Conservation (phyloP, 2,797 vertebrate species). For the Oceanodroma leucorhoa region DNA sequence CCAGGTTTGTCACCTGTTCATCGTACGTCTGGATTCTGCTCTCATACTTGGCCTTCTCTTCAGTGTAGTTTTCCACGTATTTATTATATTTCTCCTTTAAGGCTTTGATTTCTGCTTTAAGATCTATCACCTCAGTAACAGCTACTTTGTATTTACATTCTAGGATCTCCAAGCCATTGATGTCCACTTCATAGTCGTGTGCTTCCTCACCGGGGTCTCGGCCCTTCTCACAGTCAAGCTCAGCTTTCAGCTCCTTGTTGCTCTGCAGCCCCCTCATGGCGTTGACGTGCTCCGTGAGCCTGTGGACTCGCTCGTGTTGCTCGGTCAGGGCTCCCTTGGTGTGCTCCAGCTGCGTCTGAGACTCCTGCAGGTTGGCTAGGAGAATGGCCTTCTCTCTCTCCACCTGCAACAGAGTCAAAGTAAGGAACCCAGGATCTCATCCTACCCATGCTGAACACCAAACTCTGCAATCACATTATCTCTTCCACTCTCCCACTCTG, state of each 20-base stretch:
- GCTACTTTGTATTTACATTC: conserved; percentile 98
- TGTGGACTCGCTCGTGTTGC: conserved; percentile 89
- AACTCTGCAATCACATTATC: background rate
- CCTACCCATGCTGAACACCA: background rate
- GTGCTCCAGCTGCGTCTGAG: conserved; percentile 93
- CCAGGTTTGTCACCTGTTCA: conserved; percentile 86
- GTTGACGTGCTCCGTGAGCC: conserved; percentile 88
- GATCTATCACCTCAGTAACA: conserved; percentile 94
- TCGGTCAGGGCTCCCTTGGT: conserved; percentile 93
- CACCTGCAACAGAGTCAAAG: conserved; percentile 78
- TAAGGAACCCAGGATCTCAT: background rate
- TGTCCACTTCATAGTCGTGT: conserved; percentile 85
- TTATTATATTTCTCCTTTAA: conserved; percentile 97
- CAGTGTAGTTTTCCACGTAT: conserved; percentile 87
- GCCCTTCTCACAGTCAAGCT: conserved; percentile 83
- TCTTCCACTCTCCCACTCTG: background rate
- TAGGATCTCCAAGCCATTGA: conserved; percentile 91
- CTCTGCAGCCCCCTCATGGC: conserved; percentile 85
- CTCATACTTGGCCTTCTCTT: conserved; percentile 84
- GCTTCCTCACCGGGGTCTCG: conserved; percentile 76
- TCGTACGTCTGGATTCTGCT: conserved; percentile 81
- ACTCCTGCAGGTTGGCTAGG: conserved; percentile 91
- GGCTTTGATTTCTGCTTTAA: conserved; percentile 96
- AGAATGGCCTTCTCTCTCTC: conserved; percentile 92
- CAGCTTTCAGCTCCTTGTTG: conserved; percentile 84